These are phyloP conservation scores for Encarsia formosa DNA, from an alignment of 2,888 invertebrate genomes.

Conservation along the genomic window DNA sequence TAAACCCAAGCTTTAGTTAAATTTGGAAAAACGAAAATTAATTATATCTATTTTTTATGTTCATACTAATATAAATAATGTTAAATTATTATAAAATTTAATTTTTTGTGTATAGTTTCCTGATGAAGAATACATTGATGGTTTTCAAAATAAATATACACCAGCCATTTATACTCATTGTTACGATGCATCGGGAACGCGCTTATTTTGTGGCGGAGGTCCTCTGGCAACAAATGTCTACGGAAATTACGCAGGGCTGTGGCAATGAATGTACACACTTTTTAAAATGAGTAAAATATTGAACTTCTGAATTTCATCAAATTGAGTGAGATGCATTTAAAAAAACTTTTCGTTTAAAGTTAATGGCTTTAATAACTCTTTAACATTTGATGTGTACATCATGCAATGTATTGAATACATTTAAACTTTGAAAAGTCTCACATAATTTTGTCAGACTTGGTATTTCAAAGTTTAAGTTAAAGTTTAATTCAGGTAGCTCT, in stretches of 20 bases:
- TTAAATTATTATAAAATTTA: not conserved
- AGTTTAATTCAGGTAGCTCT: too few relatives aligned
- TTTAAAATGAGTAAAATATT: too few relatives aligned
- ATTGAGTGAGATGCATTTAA: slow-evolving; percentile 16
- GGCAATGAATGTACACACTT: slow-evolving; percentile 84
- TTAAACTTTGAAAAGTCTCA: not conserved
- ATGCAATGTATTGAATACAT: not conserved
- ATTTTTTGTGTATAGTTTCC: slow-evolving; percentile 62
- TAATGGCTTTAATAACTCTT: too few relatives aligned
- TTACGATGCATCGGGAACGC: slow-evolving; percentile 86
- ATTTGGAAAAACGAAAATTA: too few relatives aligned
- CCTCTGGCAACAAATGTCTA: slow-evolving; percentile 86
- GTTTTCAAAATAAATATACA: slow-evolving; percentile 81
- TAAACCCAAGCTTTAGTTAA: too few relatives aligned
- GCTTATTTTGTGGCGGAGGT: slow-evolving; percentile 92
- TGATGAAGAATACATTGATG: slow-evolving; percentile 77
- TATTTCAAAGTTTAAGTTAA: too few relatives aligned
- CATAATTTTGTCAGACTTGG: too few relatives aligned
- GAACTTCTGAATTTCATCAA: slow-evolving; percentile 13
- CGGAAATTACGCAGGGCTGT: slow-evolving; percentile 92
- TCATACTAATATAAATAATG: not conserved
- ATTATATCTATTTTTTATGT: too few relatives aligned
- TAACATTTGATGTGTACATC: not conserved
- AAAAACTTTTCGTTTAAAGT: too few relatives aligned
- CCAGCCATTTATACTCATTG: slow-evolving; percentile 96